Evolutionary conservation across 2,888 invertebrate species (phyloP), one percentile per base, ranked within the genome.

Genomic region (Nomada goodeniana): DNA sequence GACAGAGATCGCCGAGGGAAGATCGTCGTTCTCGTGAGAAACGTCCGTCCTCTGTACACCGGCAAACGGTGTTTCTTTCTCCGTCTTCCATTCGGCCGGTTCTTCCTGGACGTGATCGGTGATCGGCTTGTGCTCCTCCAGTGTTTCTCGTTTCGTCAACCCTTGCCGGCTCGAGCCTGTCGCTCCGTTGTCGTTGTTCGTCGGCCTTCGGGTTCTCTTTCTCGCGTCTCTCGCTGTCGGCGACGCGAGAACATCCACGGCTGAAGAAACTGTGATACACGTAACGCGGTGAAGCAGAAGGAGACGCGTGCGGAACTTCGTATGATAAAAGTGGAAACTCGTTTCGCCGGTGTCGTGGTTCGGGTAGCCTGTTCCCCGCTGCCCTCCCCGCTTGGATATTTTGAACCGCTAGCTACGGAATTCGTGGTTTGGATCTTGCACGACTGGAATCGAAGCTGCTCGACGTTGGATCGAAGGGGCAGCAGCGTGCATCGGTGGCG

Each of bases 261-360:
- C 69, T 65, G 70, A 64, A 73, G 68, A 73, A 80, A 81, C 79
- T 52, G 84, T 76, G 86, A 73, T 72, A 82, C 72, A n/a, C 36
- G 67, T 47, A 26, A 57, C 68, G 73, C 60, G 79, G 42, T 20
- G 60, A 73, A 72, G 69, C 55, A 74, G 80, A 80, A 82, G 55
- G 64, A 73, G 77, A 76, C 69, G 75, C 65, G 61, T 47, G 74
- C 71, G 71, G 74, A 68, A 79, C 78, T 65, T 67, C 36, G 78
- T 82, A 71, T 52, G n/a, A 71, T 36, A 84, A 88, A 88, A 86
- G 87, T 88, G 88, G 84, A 88, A 88, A 88, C 86, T 80, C 75
- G 83, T 84, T 85, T 61, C 78, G 82, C 72, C 77, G 74, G 71
- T 73, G 53, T 61, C 47, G 73, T 76, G 73, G 36, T 75, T 71